A percentile compares a stretch with the other conserved stretches of the same genome.
Evolutionary conservation across 2,113 vertebrate species (phyloP).

Genomic region (Muscicapa adusta): DNA sequence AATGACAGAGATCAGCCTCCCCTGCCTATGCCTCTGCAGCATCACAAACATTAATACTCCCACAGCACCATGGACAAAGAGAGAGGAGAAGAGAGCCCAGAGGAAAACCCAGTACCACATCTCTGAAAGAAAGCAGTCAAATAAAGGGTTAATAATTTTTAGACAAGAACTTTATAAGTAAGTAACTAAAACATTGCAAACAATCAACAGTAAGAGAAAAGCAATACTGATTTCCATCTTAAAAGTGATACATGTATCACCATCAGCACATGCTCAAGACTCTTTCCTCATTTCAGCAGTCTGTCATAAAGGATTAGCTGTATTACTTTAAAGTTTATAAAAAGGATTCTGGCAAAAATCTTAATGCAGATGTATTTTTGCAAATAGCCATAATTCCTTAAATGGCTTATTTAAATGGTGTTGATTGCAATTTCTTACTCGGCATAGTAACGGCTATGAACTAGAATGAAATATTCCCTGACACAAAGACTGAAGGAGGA

Average conservation of each 20-base stretch:
- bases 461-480: neutral
- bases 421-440: neutral
- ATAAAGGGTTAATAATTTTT: constrained; percentile 35
- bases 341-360: neutral
- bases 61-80: constrained; percentile 90
- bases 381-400: neutral
- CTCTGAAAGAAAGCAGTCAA: constrained; percentile 77
- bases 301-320: neutral
- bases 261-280: neutral
- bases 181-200: neutral
- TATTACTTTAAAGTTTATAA: neutral
- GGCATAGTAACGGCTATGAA: neutral
- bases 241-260: neutral
- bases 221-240: neutral
- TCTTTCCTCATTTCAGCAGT: neutral
- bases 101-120: constrained; percentile 99
- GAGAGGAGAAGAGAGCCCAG: constrained; percentile 97
- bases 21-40: constrained; percentile 92
- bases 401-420: neutral
- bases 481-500: neutral
- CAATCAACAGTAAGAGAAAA: neutral
- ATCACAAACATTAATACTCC: constrained; percentile 94
- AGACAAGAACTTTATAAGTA: neutral
- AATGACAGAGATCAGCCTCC: constrained; percentile 91
- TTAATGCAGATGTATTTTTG: neutral